phyloP scores from a whole-genome alignment of 2,113 vertebrate genomes.

The Chinchilla lanigera region DNA sequence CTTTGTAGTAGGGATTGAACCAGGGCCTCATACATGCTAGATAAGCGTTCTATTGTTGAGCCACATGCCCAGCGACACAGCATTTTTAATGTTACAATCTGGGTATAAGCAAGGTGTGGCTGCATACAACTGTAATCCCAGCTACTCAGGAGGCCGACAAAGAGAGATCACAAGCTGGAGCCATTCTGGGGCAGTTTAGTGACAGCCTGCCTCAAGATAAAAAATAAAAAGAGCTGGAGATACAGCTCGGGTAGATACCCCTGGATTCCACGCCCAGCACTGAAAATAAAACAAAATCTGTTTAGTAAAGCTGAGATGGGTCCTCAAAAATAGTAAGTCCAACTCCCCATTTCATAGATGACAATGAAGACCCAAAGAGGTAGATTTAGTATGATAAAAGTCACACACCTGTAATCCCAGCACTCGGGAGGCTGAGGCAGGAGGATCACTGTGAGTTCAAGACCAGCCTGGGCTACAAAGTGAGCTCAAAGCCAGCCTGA shows the following conservation, averaged over 20 bases:
- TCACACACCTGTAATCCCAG: no score
- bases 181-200: background rate
- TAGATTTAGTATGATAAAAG: background rate
- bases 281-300: background rate
- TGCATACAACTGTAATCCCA: background rate
- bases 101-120: background rate
- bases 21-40: background rate
- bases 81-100: background rate
- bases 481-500: no score
- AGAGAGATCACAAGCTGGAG: background rate
- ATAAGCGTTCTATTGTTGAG: background rate
- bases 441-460: no score
- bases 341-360: background rate
- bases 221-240: background rate
- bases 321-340: background rate
- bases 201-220: background rate
- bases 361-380: background rate
- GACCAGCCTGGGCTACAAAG: no score
- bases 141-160: background rate
- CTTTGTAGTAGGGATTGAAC: background rate
- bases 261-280: background rate
- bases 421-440: no score
- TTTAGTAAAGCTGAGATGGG: background rate
- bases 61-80: background rate
- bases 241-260: background rate